These are phyloP conservation scores for Bombyx mori DNA, from an alignment of 1,140 invertebrate species.

Conservation along the genomic window DNA sequence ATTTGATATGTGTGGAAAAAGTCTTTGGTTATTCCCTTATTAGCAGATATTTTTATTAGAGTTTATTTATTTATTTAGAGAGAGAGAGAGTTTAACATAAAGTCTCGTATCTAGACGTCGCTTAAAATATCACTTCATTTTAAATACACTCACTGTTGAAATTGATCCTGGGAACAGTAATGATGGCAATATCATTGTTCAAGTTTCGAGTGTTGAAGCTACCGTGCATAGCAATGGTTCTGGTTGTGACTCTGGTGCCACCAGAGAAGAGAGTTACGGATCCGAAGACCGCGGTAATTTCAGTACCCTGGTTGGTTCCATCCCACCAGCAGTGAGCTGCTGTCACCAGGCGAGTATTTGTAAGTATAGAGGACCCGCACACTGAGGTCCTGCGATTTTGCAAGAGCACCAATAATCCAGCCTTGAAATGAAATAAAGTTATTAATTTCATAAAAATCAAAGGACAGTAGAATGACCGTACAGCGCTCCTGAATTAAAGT, in stretches of 20 bases:
- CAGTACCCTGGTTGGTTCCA: conserved; percentile 7
- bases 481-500: too few species aligned
- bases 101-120: neutral
- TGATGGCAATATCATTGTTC: conserved; percentile 21
- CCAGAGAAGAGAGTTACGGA: conserved; percentile 13
- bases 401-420: conserved; percentile 1
- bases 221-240: conserved; percentile 10
- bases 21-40: neutral
- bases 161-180: conserved; percentile 1
- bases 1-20: too few species aligned
- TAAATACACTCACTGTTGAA: conserved; percentile 7
- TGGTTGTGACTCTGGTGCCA: conserved; percentile 12
- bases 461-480: too few species aligned
- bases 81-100: neutral
- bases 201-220: conserved; percentile 14
- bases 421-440: neutral
- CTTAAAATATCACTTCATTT: neutral
- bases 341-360: conserved; percentile 9
- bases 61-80: neutral
- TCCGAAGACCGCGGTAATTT: conserved; percentile 12
- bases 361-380: conserved; percentile 13
- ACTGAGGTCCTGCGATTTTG: conserved; percentile 1
- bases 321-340: conserved; percentile 24
- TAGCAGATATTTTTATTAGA: neutral
- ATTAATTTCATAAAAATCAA: too few species aligned